Base-by-base conservation (phyloP, 92 coral and sea anemone genomes). In the Zoanthus solanderi region DNA sequence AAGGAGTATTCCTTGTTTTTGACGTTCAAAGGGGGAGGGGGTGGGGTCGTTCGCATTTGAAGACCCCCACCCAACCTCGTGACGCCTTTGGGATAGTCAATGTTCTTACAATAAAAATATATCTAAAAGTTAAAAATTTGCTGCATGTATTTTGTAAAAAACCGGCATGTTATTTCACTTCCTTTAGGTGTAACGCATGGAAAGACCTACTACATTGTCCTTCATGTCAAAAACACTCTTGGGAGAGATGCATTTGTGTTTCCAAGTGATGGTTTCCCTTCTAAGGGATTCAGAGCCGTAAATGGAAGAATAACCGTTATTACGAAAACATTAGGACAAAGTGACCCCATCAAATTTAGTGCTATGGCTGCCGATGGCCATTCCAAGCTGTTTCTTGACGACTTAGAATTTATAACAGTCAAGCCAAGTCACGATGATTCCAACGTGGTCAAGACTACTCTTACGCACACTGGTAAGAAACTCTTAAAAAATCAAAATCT, bases 191-290 rank as follows among this genome's bases (percentile, higher is more conserved):
- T 79, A 65, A 92, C 95, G 23, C 94, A 89, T 84, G 94, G 94
- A 60, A 72, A 91, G 86, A 93, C 93, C 66, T 89, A 78, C 78
- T 95, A 93, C 87, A 88, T 95, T 53, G 73, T 85, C 48, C 80
- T 97, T 63, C 88, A 79, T 10, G 87, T 95, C 34, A 61, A 53
- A 29, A 97, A 97, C 86, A 92, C 81, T 45, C 91, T 94, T 17
- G 94, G 93, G 42, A 84, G 87, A 30, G 82, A 89, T 37, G 95
- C 94, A 2, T 79, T 94, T 6, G 37, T 97, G 0, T 87, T 95
- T 72, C 84, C 98, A 18, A 91, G 95, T 77, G 98, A 97, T 72
- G 91, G 90, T 60, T 84, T 88, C 46, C 94, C 94, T 2, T 94
- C 96, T 1, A 92, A 95, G 60, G 99, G 99, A 17, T 92, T 93